Percentiles rank a stretch among this genome's conserved stretches.
Evolutionary conservation across 2,888 invertebrate species (phyloP).

Genomic region (Conistra vaccinii): DNA sequence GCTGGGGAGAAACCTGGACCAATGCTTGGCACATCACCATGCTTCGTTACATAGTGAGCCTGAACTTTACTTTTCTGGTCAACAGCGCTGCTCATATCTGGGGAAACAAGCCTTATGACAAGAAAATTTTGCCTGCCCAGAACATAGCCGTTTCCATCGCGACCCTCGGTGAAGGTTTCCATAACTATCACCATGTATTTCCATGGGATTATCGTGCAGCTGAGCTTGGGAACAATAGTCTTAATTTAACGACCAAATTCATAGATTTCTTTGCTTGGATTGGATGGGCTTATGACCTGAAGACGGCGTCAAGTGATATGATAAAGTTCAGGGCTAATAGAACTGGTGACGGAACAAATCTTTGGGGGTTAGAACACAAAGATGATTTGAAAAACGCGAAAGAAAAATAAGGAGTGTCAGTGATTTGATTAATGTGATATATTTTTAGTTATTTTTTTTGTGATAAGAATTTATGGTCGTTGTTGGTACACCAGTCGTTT

Average conservation of each 20-base stretch:
- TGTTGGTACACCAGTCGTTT: not conserved
- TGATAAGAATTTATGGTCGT: not conserved
- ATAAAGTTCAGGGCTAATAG: conserved; percentile 67
- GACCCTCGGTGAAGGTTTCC: conserved; percentile 78
- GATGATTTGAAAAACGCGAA: conserved; percentile 40
- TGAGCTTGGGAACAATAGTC: conserved; percentile 75
- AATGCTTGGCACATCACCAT: conserved; percentile 84
- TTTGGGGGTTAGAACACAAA: conserved; percentile 68
- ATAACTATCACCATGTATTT: conserved; percentile 79
- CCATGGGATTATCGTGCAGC: conserved; percentile 80
- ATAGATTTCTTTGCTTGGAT: conserved; percentile 78
- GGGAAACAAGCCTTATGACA: conserved; percentile 87
- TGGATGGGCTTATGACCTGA: conserved; percentile 80
- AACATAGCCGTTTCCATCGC: conserved; percentile 65
- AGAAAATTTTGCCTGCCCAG: conserved; percentile 71
- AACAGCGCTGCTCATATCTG: conserved; percentile 92
- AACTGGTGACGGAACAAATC: conserved; percentile 75
- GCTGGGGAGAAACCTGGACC: conserved; percentile 90
- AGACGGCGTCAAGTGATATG: conserved; percentile 68
- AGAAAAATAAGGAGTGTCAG: not conserved
- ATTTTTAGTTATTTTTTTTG: conserved; percentile 11
- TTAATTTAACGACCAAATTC: conserved; percentile 75
- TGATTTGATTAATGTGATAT: conserved; percentile 17
- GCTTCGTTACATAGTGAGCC: conserved; percentile 89
- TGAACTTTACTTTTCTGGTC: conserved; percentile 92